Base-by-base conservation (phyloP, 1,140 invertebrate genomes). In the Probaryconus sp. region DNA sequence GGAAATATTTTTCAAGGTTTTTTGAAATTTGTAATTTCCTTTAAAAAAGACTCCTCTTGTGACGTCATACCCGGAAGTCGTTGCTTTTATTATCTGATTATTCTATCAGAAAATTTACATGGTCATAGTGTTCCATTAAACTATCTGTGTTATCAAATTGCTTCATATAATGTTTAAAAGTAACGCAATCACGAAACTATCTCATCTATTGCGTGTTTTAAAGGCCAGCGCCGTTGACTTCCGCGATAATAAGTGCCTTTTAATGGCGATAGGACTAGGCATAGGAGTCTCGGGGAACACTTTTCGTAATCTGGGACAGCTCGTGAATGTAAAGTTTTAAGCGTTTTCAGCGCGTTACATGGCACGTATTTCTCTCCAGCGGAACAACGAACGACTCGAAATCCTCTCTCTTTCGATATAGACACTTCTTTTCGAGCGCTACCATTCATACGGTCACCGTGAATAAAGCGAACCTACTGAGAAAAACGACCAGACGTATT, bases 341-440 rank as follows among this genome's bases (percentile, higher is more conserved):
- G 9, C 14, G 35, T 17, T 42, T 31, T 50, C 13, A 4, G 24
- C 17, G 17, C 10, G 42, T n/a, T 5, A 28, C 37, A 40, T 16
- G 16, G 9, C 37, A 20, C 37, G 14, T 18, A 40, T 20, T 18
- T 18, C 17, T n/a, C n/a, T 20, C 7, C 16, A 40, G 37, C 16
- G 16, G 37, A 40, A 40, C 14, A 40, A n/a, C n/a, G n/a, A 5
- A 18, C 9, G 37, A 7, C 6, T 40, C 13, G 2, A 18, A 67
- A 21, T 58, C 64, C 64, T 58, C 53, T 58, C 53, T 58, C 64
- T 68, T 56, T 68, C 43, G 40, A 56, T 47, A 55, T 50, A 55
- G 5, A 24, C 26, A 35, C 33, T 35, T 14, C 33, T 13, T 35
- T 14, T 14, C 2, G 10, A n/a, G n/a, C 11, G 11, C 9, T 6